phyloP scores from a whole-genome alignment of 2,888 invertebrate genomes.

The Pinctada fucata region DNA sequence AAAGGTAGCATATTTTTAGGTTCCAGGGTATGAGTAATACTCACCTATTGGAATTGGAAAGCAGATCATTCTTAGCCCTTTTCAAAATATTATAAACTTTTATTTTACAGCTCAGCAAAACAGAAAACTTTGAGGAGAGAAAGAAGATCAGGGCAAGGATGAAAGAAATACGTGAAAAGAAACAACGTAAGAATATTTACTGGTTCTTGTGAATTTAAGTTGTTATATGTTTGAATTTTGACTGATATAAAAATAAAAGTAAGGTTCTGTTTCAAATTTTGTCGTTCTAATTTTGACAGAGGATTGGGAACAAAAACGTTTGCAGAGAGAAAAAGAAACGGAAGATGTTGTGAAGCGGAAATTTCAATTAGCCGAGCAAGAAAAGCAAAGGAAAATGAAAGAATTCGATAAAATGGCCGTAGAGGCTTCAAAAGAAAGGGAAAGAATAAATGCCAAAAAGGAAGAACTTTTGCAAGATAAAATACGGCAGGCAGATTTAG shows the following conservation, averaged over 20 bases:
- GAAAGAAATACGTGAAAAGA: conserved; percentile 87
- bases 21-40: too few relatives aligned
- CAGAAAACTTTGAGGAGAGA: conserved; percentile 91
- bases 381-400: conserved; percentile 73
- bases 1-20: too few relatives aligned
- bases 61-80: too few relatives aligned
- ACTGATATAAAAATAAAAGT: too few relatives aligned
- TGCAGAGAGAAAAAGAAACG: conserved; percentile 55
- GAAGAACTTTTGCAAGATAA: conserved; percentile 65
- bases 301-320: conserved; percentile 61
- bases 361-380: conserved; percentile 72
- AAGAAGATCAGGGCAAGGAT: conserved; percentile 88
- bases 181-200: conserved; percentile 84
- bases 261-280: too few relatives aligned
- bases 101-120: conserved; percentile 85
- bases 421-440: conserved; percentile 45
- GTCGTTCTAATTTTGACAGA: conserved; percentile 48
- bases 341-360: conserved; percentile 58
- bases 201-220: not conserved
- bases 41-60: too few relatives aligned
- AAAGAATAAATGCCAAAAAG: conserved; percentile 65
- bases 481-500: conserved; percentile 70
- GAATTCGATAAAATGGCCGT: conserved; percentile 73
- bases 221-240: not conserved
- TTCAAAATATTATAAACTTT: not conserved